A percentile compares a stretch with the other conserved stretches of the same genome.
Conservation (phyloP, 2,113 vertebrate species). For the Cathartes aura region DNA sequence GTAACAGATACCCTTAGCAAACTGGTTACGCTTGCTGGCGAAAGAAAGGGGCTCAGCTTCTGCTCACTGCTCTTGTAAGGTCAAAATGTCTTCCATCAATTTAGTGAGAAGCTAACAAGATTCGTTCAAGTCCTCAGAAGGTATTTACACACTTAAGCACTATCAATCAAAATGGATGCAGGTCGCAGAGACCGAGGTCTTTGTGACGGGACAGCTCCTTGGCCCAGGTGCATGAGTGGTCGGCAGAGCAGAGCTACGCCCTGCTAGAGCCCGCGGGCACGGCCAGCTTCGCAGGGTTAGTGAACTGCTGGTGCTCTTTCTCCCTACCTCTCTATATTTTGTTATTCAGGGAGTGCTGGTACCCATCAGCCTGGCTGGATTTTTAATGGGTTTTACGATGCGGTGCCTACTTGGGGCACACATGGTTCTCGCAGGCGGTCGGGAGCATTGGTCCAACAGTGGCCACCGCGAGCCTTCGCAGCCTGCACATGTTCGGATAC, state of each 20-base stretch:
- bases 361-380: background rate
- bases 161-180: background rate
- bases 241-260: rapidly evolving
- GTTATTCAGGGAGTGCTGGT: background rate
- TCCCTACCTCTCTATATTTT: background rate
- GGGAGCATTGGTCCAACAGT: rapidly evolving
- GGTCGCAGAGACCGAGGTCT: rapidly evolving
- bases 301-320: background rate
- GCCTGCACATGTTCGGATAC: background rate
- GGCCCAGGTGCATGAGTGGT: rapidly evolving
- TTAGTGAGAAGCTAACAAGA: background rate
- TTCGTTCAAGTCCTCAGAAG: background rate
- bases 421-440: rapidly evolving
- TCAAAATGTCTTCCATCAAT: background rate
- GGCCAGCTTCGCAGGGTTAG: background rate
- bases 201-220: background rate
- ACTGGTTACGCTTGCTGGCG: rapidly evolving
- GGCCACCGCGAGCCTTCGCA: rapidly evolving
- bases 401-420: rapidly evolving
- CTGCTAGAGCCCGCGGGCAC: background rate
- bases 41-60: background rate
- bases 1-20: rapidly evolving
- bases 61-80: background rate
- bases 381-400: background rate
- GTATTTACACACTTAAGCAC: background rate